Evolutionary conservation across 2,888 invertebrate genomes (phyloP).

Genomic region (Byasa hedistus): DNA sequence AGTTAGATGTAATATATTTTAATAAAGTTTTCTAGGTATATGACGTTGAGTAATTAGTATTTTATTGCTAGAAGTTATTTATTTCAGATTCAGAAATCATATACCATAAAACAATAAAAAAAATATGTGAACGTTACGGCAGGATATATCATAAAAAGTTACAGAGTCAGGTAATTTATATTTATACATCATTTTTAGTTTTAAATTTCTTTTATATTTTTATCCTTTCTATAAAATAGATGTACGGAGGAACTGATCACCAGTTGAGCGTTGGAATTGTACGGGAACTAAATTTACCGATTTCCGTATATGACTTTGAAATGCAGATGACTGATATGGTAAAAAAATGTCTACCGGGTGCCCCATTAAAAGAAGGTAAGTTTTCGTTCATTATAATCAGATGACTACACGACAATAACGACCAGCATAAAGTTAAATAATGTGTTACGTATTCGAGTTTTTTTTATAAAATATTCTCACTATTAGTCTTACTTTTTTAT

Average conservation of each 20-base stretch:
- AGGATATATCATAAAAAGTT: constrained; percentile 42
- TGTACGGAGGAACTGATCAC: constrained; percentile 53
- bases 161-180: constrained; percentile 14
- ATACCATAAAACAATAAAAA: constrained; percentile 52
- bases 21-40: too few relatives aligned
- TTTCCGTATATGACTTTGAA: constrained; percentile 81
- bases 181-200: neutral
- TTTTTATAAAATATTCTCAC: too few relatives aligned
- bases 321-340: constrained; percentile 66
- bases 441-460: too few relatives aligned
- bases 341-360: constrained; percentile 71
- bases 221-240: constrained; percentile 37
- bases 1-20: neutral
- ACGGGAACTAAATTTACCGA: constrained; percentile 79
- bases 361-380: constrained; percentile 80
- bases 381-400: neutral
- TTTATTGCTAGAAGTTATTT: neutral
- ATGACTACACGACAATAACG: neutral
- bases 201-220: neutral
- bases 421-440: neutral
- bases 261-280: constrained; percentile 75
- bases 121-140: constrained; percentile 52
- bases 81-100: constrained; percentile 58
- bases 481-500: too few relatives aligned
- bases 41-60: neutral